These are phyloP conservation scores for Sussaba pulchella DNA, from an alignment of 2,888 invertebrate genomes.

Conservation along the genomic window DNA sequence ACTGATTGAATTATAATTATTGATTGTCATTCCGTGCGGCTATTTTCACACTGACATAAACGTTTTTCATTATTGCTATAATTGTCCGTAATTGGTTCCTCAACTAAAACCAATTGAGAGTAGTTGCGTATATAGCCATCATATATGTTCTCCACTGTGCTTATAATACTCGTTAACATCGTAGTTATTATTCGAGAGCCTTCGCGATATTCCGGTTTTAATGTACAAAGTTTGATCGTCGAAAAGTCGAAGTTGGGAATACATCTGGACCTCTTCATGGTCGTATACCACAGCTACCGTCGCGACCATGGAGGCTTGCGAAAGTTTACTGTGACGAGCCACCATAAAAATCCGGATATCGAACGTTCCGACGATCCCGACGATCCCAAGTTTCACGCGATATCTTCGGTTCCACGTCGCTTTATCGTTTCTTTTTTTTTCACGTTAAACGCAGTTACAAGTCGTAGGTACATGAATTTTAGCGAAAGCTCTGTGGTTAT, in stretches of 20 bases:
- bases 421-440: slow-evolving; percentile 16
- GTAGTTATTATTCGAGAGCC: slow-evolving; percentile 41
- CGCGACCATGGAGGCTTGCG: not conserved
- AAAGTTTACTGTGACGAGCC: slow-evolving; percentile 13
- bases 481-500: slow-evolving; percentile 15
- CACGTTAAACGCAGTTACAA: slow-evolving; percentile 16
- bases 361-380: slow-evolving; percentile 19
- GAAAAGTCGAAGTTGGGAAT: slow-evolving; percentile 11
- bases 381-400: slow-evolving; percentile 10
- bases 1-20: too few species aligned
- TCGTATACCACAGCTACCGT: slow-evolving; percentile 1
- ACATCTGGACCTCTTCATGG: slow-evolving; percentile 12
- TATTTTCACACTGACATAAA: not conserved
- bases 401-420: not conserved
- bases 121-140: not conserved
- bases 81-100: too few species aligned
- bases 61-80: not conserved
- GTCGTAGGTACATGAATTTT: slow-evolving; percentile 9
- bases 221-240: slow-evolving; percentile 62
- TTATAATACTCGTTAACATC: slow-evolving; percentile 46
- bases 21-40: too few species aligned
- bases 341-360: slow-evolving; percentile 6
- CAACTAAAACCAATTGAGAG: too few species aligned
- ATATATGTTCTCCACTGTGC: not conserved
- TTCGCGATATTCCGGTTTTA: slow-evolving; percentile 50